Conservation (phyloP, 2,113 vertebrate genomes). For the Pteruthius melanotis region DNA sequence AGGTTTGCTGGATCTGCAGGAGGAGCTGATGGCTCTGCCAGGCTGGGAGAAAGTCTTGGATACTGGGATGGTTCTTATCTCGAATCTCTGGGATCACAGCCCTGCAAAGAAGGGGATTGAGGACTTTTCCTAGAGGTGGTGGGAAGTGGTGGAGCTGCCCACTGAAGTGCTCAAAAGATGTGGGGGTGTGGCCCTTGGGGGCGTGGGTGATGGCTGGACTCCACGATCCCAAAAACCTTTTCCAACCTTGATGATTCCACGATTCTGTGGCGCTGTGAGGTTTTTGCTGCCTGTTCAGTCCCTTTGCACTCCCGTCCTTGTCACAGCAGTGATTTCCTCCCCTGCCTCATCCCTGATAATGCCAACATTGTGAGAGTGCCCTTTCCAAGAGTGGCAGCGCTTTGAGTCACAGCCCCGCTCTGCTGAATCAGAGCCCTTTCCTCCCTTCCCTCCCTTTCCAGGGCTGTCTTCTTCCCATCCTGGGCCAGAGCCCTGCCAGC, state of each 20-base stretch:
- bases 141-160: background rate
- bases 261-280: accelerated
- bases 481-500: background rate
- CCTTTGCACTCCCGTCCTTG: background rate
- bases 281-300: background rate
- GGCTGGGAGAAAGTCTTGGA: background rate
- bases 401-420: background rate
- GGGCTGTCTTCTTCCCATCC: background rate
- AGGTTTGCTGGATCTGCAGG: background rate
- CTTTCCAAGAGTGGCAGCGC: background rate
- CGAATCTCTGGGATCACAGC: background rate
- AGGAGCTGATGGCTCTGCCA: background rate
- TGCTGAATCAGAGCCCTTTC: slow-evolving; percentile 13
- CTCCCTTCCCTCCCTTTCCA: background rate
- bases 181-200: background rate
- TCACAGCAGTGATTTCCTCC: background rate
- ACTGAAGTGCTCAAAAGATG: accelerated
- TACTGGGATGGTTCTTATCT: accelerated
- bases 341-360: background rate
- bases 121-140: background rate
- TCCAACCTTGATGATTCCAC: accelerated
- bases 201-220: accelerated
- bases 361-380: background rate
- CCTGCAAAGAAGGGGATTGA: too few relatives aligned
- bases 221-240: background rate